Evolutionary conservation across 2,888 invertebrate species (phyloP).

Genomic region (Zele albiditarsus): DNA sequence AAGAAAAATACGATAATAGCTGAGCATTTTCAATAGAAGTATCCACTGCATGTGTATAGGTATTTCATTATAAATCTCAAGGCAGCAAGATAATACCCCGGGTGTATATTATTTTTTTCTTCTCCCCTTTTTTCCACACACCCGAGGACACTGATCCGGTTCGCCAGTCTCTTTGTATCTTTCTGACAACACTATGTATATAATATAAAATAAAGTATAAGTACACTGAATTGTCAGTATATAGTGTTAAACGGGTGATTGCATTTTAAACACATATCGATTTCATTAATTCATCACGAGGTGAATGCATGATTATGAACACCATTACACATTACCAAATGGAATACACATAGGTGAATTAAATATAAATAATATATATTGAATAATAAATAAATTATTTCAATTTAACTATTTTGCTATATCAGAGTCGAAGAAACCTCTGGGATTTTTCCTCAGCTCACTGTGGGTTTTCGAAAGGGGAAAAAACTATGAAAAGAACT

Average conservation of each 20-base stretch:
- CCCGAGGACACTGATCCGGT: constrained; percentile 14
- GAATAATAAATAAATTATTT: too few species aligned
- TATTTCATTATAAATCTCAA: background rate
- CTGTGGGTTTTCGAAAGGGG: background rate
- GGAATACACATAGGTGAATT: background rate
- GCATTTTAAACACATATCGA: constrained; percentile 9
- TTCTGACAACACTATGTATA: background rate
- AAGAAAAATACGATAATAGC: too few species aligned
- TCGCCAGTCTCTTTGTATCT: background rate
- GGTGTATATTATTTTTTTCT: constrained; percentile 6
- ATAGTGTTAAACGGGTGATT: constrained; percentile 1
- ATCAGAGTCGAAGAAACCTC: background rate
- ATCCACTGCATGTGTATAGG: background rate
- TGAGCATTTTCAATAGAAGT: too few species aligned
- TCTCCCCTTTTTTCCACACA: background rate
- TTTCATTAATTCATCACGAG: constrained; percentile 22
- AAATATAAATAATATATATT: background rate
- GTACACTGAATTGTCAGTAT: background rate
- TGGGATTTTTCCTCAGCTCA: background rate
- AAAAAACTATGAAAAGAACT: background rate
- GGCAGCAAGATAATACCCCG: background rate
- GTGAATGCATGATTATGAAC: constrained; percentile 9
- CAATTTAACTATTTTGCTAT: too few species aligned
- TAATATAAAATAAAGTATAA: background rate
- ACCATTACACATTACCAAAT: background rate